These are phyloP conservation scores for Xenopus laevis DNA, from an alignment of 2,113 vertebrate species.

Conservation along the genomic window DNA sequence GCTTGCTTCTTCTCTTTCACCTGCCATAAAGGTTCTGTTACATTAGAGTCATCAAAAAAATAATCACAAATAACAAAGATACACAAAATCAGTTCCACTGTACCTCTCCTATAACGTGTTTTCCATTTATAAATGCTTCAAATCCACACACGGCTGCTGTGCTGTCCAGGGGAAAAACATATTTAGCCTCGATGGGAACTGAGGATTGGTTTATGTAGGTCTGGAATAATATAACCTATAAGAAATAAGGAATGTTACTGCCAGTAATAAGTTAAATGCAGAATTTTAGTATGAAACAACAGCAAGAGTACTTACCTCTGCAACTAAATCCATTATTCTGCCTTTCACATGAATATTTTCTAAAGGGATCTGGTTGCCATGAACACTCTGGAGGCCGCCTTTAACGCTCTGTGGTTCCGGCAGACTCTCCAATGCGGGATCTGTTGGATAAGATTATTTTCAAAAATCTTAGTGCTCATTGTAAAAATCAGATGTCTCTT, in stretches of 20 bases:
- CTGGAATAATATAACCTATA: constrained; percentile 81
- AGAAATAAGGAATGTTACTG: neutral
- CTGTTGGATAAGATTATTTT: neutral
- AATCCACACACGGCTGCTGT: constrained; percentile 85
- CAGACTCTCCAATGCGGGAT: neutral
- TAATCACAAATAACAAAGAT: too few relatives aligned
- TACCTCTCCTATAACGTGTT: constrained; percentile 82
- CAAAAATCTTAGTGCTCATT: too few relatives aligned
- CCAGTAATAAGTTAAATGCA: too few relatives aligned
- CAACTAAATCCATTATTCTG: constrained; percentile 74
- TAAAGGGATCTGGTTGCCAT: constrained; percentile 69
- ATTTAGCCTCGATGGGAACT: constrained; percentile 81
- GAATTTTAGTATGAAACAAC: too few relatives aligned
- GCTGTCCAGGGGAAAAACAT: constrained; percentile 80
- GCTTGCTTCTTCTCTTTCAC: constrained; percentile 81
- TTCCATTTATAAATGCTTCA: constrained; percentile 87
- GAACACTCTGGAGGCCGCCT: constrained; percentile 66
- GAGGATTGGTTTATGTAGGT: constrained; percentile 72
- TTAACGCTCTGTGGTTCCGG: constrained; percentile 47
- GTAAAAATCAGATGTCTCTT: too few relatives aligned
- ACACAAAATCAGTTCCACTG: constrained; percentile 9
- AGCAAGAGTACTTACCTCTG: constrained; percentile 60
- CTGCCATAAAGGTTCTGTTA: constrained; percentile 55
- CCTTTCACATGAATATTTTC: constrained; percentile 72
- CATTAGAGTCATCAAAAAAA: constrained; percentile 18